phyloP scores from a whole-genome alignment of 2,113 vertebrate species.

The Pteruthius melanotis region DNA sequence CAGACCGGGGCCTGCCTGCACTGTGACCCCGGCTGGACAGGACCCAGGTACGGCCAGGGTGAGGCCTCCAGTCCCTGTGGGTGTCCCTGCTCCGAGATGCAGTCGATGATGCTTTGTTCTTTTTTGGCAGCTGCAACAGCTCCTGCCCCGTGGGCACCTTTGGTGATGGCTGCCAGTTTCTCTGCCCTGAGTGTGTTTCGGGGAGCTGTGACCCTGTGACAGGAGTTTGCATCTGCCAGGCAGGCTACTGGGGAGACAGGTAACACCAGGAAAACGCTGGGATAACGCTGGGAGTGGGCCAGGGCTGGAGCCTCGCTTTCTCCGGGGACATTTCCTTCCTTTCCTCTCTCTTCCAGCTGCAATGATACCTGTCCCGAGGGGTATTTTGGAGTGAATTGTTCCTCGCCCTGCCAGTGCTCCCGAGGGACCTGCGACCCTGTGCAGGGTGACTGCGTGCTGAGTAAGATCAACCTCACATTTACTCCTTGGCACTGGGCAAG shows the following conservation, averaged over 20 bases:
- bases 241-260: constrained; percentile 88
- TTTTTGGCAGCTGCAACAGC: constrained; percentile 80
- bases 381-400: constrained; percentile 87
- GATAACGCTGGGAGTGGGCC: not conserved
- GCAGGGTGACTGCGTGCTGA: constrained; percentile 79
- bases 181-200: constrained; percentile 77
- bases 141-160: constrained; percentile 78
- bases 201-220: constrained; percentile 86
- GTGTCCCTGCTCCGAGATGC: not conserved
- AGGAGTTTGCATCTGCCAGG: constrained; percentile 84
- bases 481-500: not conserved
- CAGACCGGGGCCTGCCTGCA: constrained; percentile 77
- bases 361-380: constrained; percentile 83
- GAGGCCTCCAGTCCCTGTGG: rapidly evolving
- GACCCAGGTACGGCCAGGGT: constrained; percentile 74
- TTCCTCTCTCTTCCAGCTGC: constrained; percentile 76
- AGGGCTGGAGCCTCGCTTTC: rapidly evolving
- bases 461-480: constrained; percentile 64
- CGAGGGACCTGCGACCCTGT: constrained; percentile 74
- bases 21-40: constrained; percentile 85
- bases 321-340: not conserved
- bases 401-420: constrained; percentile 78
- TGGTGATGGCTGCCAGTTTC: constrained; percentile 78
- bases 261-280: constrained; percentile 57
- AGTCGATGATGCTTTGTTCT: rapidly evolving